Base-by-base conservation (phyloP, 1,140 invertebrate species). In the Planococcus citri region DNA sequence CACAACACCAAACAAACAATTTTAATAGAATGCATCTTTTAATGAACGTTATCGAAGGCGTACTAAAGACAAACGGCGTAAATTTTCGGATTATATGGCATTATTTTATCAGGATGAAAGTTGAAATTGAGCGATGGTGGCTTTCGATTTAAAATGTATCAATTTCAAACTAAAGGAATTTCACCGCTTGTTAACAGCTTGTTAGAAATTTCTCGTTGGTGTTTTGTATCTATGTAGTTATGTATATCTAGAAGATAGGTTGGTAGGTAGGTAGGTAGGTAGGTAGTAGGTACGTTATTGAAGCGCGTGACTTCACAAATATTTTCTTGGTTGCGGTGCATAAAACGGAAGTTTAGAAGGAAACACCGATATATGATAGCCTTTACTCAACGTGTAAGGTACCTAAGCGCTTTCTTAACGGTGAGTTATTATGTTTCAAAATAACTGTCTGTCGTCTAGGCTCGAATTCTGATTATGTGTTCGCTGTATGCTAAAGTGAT, bases 321-420 rank as follows among this genome's bases (percentile, higher is more conserved):
- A 51, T 51, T 51, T 51, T 51, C 41, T 51, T 51, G 12, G 41
- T 20, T 51, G n/a, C n/a, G 41, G 41, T 51, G 3, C n/a, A 6
- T 14, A 9, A 51, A n/a, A 51, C 41, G 41, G 41, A 51, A 51
- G 41, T 51, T 33, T 51, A 51, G n/a, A 51, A 51, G 17, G 41
- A 51, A 51, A 51, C 41, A n/a, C 17, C 41, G 41, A 51, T 51
- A 51, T 51, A 51, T 51, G 41, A 51, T 51, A 51, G 41, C 41
- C 41, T 51, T 51, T 51, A n/a, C n/a, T n/a, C n/a, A n/a, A n/a
- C n/a, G n/a, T 6, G 41, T 51, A 51, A 51, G 41, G n/a, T 51
- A n/a, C n/a, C n/a, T 51, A 17, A 51, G 41, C 41, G 41, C 41
- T 51, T 51, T 51, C 41, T 51, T 51, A n/a, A 51, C 17, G 41